Base-by-base conservation (phyloP, 2,888 invertebrate genomes). In the Diarsia dahlii region DNA sequence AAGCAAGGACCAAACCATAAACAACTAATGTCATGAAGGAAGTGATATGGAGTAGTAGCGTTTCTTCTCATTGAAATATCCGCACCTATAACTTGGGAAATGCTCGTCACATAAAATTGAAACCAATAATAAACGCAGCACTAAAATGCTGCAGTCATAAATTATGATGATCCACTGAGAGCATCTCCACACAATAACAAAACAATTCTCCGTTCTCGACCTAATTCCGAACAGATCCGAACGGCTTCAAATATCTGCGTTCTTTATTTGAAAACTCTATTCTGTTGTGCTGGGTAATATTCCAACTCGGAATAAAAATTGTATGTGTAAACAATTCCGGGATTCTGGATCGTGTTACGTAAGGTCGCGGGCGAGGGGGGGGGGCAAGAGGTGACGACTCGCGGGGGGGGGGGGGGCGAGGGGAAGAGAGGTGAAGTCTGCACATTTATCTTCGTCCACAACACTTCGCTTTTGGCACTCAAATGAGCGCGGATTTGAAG, bases 391-490 rank as follows among this genome's bases (percentile, higher is more conserved):
- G 13, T 10, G 15, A 48, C 54, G 66, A 23, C 4, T 45, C 10
- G 39, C 23, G 65, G 46, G 48, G 46, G 6, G 39, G 39, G 23
- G 65, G 46, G 48, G 46, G 6, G 39, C 39, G 23, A 39, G 28
- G 13, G 15, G 45, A 5, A 15, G 8, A 15, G 45, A 12, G 15
- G 13, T n/a, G 34, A 62, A 54, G 58, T 66, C 65, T 74, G 52
- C 54, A 79, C 87, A 84, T 87, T 83, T 74, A 79, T 87, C 83
- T 83, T 83, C 77, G 78, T 86, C 85, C 63, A 60, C 67, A 82
- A 75, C 82, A 78, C 78, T 76, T 62, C 84, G 28, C 80, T 77
- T 70, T 74, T 72, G 77, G 73, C 78, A 84, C 76, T 79, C 71
- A 78, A 72, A 84, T 80, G 84, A 84, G 75, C 70, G 63, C 64